These are phyloP conservation scores for Leptarthrus brevirostris DNA, from an alignment of 2,888 invertebrate species.

Conservation along the genomic window DNA sequence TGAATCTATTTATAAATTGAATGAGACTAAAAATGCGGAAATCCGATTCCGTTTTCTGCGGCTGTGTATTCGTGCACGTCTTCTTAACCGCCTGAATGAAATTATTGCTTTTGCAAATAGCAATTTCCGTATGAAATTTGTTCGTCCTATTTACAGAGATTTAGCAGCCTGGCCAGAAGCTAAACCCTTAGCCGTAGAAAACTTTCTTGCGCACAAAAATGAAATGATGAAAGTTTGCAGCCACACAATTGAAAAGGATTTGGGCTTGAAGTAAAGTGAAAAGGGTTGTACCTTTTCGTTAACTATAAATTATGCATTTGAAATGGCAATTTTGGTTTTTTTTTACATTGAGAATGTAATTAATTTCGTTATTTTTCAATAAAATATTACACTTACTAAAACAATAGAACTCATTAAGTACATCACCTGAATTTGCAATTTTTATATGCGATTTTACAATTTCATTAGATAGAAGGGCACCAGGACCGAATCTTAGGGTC, in stretches of 20 bases:
- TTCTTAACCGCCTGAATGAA: constrained; percentile 74
- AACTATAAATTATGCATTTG: too few species aligned
- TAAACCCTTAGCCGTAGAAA: constrained; percentile 75
- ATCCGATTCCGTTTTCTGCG: constrained; percentile 83
- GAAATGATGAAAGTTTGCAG: constrained; percentile 88
- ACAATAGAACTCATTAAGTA: too few species aligned
- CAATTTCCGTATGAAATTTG: constrained; percentile 92
- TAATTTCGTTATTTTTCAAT: too few species aligned
- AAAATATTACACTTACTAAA: too few species aligned
- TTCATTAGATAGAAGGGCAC: too few species aligned
- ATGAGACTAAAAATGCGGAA: constrained; percentile 79
- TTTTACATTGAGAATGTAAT: too few species aligned
- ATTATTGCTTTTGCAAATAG: constrained; percentile 83
- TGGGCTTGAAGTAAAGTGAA: constrained; percentile 66
- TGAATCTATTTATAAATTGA: constrained; percentile 75
- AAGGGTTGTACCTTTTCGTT: too few species aligned
- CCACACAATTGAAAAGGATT: constrained; percentile 79
- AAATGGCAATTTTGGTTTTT: too few species aligned
- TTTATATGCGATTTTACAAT: too few species aligned
- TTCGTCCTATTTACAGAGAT: constrained; percentile 87
- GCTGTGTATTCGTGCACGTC: constrained; percentile 79
- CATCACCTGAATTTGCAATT: too few species aligned
- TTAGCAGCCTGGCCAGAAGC: constrained; percentile 83
- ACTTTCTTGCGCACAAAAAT: constrained; percentile 76
- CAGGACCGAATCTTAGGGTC: too few species aligned